phyloP scores from a whole-genome alignment of 2,113 vertebrate species.

The Megatriorchis doriae region DNA sequence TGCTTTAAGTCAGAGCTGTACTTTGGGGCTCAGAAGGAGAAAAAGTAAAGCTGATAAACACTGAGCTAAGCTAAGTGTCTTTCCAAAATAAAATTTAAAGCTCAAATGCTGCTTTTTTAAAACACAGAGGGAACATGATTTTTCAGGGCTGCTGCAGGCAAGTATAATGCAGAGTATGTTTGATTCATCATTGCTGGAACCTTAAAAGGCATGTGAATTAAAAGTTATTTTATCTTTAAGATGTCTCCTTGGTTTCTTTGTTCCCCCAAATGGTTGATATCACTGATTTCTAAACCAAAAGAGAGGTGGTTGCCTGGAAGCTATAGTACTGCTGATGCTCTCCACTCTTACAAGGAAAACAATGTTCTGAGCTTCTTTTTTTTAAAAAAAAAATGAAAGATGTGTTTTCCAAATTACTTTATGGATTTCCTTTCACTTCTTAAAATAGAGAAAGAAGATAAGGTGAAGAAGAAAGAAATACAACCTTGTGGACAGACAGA shows the following conservation, averaged over 20 bases:
- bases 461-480: not conserved
- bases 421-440: not conserved
- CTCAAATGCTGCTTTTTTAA: not conserved
- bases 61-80: not conserved
- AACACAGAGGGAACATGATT: not conserved
- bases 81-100: not conserved
- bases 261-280: not conserved
- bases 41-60: not conserved
- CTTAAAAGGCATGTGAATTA: not conserved
- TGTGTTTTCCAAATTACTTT: not conserved
- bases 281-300: not conserved
- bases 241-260: not conserved
- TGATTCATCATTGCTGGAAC: not conserved
- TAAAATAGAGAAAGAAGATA: not conserved
- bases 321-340: not conserved
- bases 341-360: not conserved
- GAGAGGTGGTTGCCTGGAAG: not conserved
- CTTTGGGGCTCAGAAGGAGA: not conserved
- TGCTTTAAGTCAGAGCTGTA: not conserved
- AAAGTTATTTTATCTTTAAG: not conserved
- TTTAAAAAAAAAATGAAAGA: not conserved
- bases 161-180: not conserved
- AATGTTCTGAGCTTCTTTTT: not conserved
- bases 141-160: not conserved
- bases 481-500: not conserved